Evolutionary conservation across 2,113 vertebrate species (phyloP).

Genomic region (Panurus biarmicus): DNA sequence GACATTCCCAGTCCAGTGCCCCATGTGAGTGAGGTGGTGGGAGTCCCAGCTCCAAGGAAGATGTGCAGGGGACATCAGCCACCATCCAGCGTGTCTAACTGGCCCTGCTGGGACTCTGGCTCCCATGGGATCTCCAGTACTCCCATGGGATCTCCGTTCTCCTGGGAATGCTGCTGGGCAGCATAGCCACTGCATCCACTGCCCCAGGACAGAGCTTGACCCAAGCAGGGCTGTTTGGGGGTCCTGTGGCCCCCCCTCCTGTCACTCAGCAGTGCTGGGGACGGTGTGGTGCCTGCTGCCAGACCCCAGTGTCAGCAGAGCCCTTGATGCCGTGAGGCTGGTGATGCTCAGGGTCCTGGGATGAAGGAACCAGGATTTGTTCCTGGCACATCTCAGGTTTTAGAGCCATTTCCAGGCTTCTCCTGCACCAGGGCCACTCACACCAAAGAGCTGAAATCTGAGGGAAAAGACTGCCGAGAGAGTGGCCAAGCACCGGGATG

Average conservation of each 20-base stretch:
- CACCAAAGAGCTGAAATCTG: neutral
- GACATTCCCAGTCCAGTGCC: neutral
- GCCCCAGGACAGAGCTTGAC: neutral
- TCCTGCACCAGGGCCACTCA: fast-evolving
- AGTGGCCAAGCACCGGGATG: fast-evolving
- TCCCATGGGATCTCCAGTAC: fast-evolving
- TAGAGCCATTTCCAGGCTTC: neutral
- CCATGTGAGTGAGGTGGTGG: neutral
- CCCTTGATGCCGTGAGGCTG: fast-evolving
- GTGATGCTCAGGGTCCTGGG: neutral
- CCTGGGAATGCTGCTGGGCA: neutral
- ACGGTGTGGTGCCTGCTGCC: fast-evolving
- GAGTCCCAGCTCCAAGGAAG: neutral
- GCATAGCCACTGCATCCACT: fast-evolving
- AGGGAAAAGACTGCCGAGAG: fast-evolving
- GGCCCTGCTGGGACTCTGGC: neutral
- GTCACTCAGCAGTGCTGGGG: fast-evolving
- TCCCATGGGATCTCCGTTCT: fast-evolving
- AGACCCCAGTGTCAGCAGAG: fast-evolving
- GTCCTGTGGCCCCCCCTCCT: neutral
- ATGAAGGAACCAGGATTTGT: neutral
- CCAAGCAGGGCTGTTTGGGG: too few species aligned
- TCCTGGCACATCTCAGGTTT: neutral
- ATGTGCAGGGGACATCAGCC: neutral
- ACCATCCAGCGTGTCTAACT: fast-evolving